These are phyloP conservation scores for Proales similis DNA, from an alignment of 1,140 invertebrate genomes.

Conservation along the genomic window DNA sequence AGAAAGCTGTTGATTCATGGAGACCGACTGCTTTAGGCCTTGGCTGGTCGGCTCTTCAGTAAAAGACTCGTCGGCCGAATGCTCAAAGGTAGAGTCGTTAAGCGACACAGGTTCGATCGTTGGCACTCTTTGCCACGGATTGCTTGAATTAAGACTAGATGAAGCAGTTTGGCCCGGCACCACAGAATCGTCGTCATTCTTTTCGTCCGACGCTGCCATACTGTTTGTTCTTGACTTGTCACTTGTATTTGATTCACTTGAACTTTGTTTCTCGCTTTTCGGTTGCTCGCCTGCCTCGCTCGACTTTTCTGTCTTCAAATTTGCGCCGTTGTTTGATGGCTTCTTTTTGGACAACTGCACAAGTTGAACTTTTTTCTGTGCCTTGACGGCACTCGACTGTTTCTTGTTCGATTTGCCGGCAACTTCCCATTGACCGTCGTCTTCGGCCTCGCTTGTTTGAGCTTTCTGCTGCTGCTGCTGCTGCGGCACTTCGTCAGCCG, in stretches of 20 bases:
- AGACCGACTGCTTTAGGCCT: neutral
- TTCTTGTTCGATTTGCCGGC: neutral
- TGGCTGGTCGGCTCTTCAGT: neutral
- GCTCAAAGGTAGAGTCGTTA: neutral
- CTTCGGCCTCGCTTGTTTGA: no score
- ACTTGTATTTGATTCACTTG: neutral
- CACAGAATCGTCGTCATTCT: neutral
- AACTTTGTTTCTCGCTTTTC: neutral
- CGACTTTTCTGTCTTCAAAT: neutral
- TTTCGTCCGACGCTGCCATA: neutral
- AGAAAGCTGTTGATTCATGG: neutral
- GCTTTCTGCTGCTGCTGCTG: no score
- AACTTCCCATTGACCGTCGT: constrained; percentile 19
- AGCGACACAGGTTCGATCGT: constrained; percentile 1
- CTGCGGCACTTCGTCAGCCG: no score
- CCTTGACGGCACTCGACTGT: constrained; percentile 3
- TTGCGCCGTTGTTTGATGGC: neutral
- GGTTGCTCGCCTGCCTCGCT: neutral
- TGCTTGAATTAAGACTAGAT: neutral
- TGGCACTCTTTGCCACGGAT: constrained; percentile 24
- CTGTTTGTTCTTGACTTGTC: neutral
- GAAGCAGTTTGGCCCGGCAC: neutral
- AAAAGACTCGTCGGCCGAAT: neutral
- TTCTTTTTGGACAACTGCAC: no score
- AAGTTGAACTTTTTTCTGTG: no score